Percentiles rank a stretch among this genome's conserved stretches.
Conservation (phyloP, 2,113 vertebrate genomes). For the Baryphthengus martii region DNA sequence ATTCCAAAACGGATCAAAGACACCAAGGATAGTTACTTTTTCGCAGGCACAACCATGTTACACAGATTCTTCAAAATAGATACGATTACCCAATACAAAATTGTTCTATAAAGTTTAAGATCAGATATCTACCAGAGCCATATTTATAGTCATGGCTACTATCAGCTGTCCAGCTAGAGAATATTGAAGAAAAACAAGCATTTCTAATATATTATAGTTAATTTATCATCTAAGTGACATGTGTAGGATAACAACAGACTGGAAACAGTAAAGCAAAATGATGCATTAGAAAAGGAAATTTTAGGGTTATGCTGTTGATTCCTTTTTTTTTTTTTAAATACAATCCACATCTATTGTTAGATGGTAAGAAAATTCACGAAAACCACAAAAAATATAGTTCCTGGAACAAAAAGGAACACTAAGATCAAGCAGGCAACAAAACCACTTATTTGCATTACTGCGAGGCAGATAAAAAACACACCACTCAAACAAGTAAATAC, state of each 20-base stretch:
- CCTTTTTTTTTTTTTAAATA: conserved; percentile 30
- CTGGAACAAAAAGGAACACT: not conserved
- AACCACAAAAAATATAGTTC: conserved; percentile 13
- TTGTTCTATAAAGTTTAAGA: conserved; percentile 78
- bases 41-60: conserved; percentile 36
- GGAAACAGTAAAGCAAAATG: conserved; percentile 68
- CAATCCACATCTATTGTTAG: not conserved
- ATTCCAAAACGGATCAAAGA: conserved; percentile 41
- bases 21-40: conserved; percentile 52
- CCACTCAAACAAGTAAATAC: not conserved
- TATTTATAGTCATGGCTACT: conserved; percentile 85
- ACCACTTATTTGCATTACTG: not conserved
- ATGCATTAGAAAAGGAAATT: conserved; percentile 67
- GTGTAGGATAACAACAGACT: conserved; percentile 67
- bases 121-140: conserved; percentile 77
- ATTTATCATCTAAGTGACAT: conserved; percentile 84
- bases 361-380: not conserved
- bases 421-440: not conserved
- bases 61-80: conserved; percentile 63
- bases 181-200: conserved; percentile 79
- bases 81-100: conserved; percentile 64
- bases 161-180: conserved; percentile 79
- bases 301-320: not conserved
- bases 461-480: not conserved
- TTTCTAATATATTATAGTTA: conserved; percentile 81